Evolutionary conservation across 2,888 invertebrate genomes (phyloP).

Genomic region (Cyclophora albipunctata): DNA sequence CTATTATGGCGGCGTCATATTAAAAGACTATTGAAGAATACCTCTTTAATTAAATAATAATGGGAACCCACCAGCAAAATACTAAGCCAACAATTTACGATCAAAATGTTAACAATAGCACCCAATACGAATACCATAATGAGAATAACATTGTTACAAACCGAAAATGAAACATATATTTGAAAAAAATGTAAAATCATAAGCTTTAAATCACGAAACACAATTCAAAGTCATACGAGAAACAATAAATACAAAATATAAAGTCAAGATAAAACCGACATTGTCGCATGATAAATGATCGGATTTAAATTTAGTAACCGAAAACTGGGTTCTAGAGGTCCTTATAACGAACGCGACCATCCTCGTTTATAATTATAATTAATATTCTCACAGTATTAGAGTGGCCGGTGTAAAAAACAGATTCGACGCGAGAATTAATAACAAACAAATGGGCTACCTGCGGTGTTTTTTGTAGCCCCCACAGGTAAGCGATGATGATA

Average conservation of each 20-base stretch:
- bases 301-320: slow-evolving; percentile 68
- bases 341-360: slow-evolving; percentile 63
- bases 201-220: slow-evolving; percentile 30
- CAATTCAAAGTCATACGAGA: slow-evolving; percentile 17
- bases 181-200: slow-evolving; percentile 13
- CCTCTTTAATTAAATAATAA: background rate
- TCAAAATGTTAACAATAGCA: background rate
- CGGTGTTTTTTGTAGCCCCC: slow-evolving; percentile 70
- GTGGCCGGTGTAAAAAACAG: slow-evolving; percentile 61
- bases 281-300: slow-evolving; percentile 73
- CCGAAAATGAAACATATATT: background rate
- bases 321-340: slow-evolving; percentile 55
- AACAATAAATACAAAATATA: slow-evolving; percentile 30
- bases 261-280: slow-evolving; percentile 65
- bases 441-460: slow-evolving; percentile 77
- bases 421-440: slow-evolving; percentile 74
- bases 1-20: slow-evolving; percentile 38
- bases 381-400: slow-evolving; percentile 74
- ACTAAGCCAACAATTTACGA: background rate
- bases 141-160: background rate
- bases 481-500: slow-evolving; percentile 71
- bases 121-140: slow-evolving; percentile 2
- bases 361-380: slow-evolving; percentile 75
- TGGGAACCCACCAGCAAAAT: background rate
- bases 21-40: slow-evolving; percentile 20